Evolutionary conservation across 1,140 invertebrate species (phyloP), one percentile per base, ranked within the genome.

Genomic region (Trichonephila clavata): DNA sequence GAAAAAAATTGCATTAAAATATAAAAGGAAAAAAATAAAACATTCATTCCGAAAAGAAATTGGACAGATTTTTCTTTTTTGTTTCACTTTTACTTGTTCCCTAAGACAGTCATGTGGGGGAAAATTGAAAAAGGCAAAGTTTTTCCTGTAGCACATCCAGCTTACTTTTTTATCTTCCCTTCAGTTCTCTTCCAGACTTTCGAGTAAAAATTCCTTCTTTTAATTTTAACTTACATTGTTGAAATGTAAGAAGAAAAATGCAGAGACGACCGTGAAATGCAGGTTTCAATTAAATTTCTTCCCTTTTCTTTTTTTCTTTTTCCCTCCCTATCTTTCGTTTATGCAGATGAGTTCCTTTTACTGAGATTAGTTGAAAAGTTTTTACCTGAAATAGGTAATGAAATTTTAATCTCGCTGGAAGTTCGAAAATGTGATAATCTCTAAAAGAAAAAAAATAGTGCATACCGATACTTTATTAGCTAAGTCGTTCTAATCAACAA

Each of bases 41-140:
- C 27, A 90, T 80, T 90, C 88, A 80, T 59, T 80, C 63, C 24
- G n/a, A 59, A n/a, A 59, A 90, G 71, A 90, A 90, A 80, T 90
- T 77, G 88, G 88, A 77, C 65, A 81, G n/a, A 16, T 90, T 90
- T 80, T 80, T 60, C 65, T 80, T 50, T 80, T 90, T 60, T 80
- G 20, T 80, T 13, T n/a, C 80, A 60, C 20, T 59, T n/a, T n/a
- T 71, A 71, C 43, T 57, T 7, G n/a, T 84, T 57, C 57, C 39
- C 32, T 50, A 21, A 86, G 27, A 61, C 84, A 63, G 84, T 86
- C 59, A 27, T 86, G 84, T 61, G 59, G 60, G 32, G 16, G 20
- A 6, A 86, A 86, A 86, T 86, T 86, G 84, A 86, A 86, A 86
- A 86, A 59, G 32, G 24, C 18, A 27, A 32, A 32, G 24, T 77